Percentiles rank a stretch among this genome's conserved stretches.
phyloP scores from a whole-genome alignment of 2,113 vertebrate species.

The Balaenoptera acutorostrata region DNA sequence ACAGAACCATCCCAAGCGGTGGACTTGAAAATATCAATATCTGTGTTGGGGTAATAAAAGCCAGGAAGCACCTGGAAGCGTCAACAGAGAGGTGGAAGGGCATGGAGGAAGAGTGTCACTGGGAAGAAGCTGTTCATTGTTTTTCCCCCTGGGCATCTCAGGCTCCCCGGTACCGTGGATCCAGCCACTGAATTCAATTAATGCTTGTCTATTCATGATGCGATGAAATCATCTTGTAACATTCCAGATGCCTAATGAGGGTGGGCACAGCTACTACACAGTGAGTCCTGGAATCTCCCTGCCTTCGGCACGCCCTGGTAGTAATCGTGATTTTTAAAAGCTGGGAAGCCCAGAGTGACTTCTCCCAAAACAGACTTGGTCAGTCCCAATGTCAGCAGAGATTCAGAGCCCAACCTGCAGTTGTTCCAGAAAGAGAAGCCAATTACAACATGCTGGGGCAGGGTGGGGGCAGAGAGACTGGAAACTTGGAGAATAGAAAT shows the following conservation, averaged over 20 bases:
- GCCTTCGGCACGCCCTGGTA: neutral
- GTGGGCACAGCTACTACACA: neutral
- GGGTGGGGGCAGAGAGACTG: fast-evolving
- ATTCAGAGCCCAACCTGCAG: neutral
- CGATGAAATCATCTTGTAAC: conserved; percentile 49
- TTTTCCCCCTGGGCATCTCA: neutral
- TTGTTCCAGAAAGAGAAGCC: neutral
- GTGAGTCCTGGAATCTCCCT: conserved; percentile 19
- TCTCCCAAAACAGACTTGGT: conserved; percentile 1
- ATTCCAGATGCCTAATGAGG: conserved; percentile 57
- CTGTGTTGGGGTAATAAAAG: neutral
- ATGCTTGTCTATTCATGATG: conserved; percentile 46
- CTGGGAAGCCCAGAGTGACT: conserved; percentile 55
- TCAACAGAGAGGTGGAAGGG: neutral
- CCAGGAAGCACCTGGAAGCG: neutral
- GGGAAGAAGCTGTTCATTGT: neutral
- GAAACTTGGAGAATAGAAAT: neutral
- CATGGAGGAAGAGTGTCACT: neutral
- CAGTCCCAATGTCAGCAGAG: neutral
- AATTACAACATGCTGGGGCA: neutral
- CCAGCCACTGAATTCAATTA: conserved; percentile 8
- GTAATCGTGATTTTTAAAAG: conserved; percentile 52
- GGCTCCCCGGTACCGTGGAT: neutral
- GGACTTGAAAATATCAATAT: neutral
- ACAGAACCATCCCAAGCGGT: neutral